These are phyloP conservation scores for Eupithecia subfuscata DNA, from an alignment of 2,888 invertebrate genomes.

Conservation along the genomic window DNA sequence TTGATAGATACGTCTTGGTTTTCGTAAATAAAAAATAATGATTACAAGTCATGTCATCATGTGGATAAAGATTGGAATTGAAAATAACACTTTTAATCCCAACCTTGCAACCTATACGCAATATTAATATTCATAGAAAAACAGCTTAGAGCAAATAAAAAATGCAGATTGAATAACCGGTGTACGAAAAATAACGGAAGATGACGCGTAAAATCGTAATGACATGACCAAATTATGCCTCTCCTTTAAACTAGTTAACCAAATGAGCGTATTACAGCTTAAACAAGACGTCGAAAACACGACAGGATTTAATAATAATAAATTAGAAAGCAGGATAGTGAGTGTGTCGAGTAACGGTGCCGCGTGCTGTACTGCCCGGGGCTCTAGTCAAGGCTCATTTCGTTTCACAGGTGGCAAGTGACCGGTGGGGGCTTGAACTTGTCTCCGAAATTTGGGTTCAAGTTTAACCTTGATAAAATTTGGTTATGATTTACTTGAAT, in stretches of 20 bases:
- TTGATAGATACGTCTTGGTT: no score
- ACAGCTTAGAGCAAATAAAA: neutral
- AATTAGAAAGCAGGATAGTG: slow-evolving; percentile 63
- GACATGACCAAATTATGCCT: neutral
- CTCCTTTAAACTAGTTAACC: slow-evolving; percentile 17
- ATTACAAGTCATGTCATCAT: no score
- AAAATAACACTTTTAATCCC: no score
- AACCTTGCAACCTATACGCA: no score
- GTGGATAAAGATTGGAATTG: no score
- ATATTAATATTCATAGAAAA: neutral
- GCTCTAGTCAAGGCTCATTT: slow-evolving; percentile 35
- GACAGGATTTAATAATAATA: slow-evolving; percentile 55
- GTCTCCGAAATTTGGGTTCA: neutral
- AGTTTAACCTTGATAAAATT: neutral
- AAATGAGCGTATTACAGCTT: slow-evolving; percentile 23
- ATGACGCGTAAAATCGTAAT: neutral
- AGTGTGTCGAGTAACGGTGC: slow-evolving; percentile 78
- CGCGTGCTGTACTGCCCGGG: slow-evolving; percentile 42
- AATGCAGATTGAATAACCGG: neutral
- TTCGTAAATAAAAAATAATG: no score
- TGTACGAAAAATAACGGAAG: neutral
- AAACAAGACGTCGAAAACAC: slow-evolving; percentile 30
- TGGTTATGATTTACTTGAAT: neutral
- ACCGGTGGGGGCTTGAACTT: slow-evolving; percentile 14
- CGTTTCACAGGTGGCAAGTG: slow-evolving; percentile 27